A percentile compares a stretch with the other conserved stretches of the same genome.
Conservation (phyloP, 2,888 invertebrate genomes). For the Cyaniris semiargus region DNA sequence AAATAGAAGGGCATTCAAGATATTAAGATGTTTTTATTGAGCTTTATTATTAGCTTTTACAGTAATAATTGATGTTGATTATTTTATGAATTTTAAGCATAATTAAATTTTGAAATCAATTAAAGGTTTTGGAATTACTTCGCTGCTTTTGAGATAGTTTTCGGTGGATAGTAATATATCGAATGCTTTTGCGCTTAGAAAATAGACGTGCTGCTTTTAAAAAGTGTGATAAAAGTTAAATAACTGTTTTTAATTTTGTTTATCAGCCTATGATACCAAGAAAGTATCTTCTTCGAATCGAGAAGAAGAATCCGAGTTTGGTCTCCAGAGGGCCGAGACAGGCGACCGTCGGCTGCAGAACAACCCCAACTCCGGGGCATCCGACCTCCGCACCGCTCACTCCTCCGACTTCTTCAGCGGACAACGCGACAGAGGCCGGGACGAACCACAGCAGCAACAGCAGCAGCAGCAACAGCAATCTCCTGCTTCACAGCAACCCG, state of each 20-base stretch:
- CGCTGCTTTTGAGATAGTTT: neutral
- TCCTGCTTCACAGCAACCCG: conserved; percentile 39
- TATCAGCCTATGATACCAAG: conserved; percentile 83
- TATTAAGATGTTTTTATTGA: neutral
- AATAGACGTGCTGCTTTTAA: neutral
- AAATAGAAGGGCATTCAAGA: neutral
- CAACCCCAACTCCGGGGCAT: conserved; percentile 58
- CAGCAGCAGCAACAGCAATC: conserved; percentile 43
- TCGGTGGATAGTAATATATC: neutral
- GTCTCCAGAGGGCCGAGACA: conserved; percentile 86
- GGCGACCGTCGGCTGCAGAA: conserved; percentile 76
- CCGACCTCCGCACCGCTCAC: conserved; percentile 86
- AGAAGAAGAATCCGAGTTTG: conserved; percentile 87
- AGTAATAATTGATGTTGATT: neutral
- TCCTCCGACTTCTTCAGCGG: conserved; percentile 88
- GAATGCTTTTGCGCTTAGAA: conserved; percentile 32
- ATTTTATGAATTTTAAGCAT: neutral
- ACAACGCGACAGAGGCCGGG: conserved; percentile 70
- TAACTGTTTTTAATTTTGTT: neutral
- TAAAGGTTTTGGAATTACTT: neutral
- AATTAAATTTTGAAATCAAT: neutral
- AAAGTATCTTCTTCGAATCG: conserved; percentile 73
- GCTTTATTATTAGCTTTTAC: conserved; percentile 30
- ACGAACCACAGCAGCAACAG: conserved; percentile 54
- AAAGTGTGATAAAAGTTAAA: neutral